Evolutionary conservation across 2,797 vertebrate genomes (phyloP).

Genomic region (Eulemur coronatus): DNA sequence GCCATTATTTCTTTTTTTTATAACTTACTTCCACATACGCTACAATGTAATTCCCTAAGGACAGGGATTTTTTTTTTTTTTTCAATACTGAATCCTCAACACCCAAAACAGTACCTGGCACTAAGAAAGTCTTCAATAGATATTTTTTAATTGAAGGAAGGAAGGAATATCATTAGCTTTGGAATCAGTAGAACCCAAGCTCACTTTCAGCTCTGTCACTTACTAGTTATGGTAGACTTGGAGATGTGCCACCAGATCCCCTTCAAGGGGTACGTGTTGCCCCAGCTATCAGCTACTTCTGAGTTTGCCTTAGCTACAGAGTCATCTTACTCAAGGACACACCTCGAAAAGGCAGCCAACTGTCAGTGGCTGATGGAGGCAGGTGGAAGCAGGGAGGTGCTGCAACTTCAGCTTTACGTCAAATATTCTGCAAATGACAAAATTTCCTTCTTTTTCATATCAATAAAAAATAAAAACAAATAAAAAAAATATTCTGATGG

Average conservation of each 20-base stretch:
- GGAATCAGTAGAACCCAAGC: background rate
- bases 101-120: background rate
- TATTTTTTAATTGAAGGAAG: background rate
- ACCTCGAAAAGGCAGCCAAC: background rate
- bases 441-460: too few species aligned
- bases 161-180: background rate
- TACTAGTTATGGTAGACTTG: background rate
- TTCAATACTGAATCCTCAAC: background rate
- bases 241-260: background rate
- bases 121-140: background rate
- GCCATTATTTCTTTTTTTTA: conserved; percentile 13
- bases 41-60: background rate
- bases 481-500: background rate
- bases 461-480: too few species aligned
- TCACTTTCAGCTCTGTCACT: background rate
- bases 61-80: background rate
- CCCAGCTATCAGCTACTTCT: background rate
- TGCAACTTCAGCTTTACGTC: background rate
- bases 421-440: background rate
- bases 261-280: background rate
- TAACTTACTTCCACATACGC: background rate
- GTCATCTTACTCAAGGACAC: background rate
- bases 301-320: background rate
- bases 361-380: background rate
- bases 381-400: background rate